A percentile compares a stretch with the other conserved stretches of the same genome.
Evolutionary conservation across 2,113 vertebrate species (phyloP).

Genomic region (Grammomys surdaster): DNA sequence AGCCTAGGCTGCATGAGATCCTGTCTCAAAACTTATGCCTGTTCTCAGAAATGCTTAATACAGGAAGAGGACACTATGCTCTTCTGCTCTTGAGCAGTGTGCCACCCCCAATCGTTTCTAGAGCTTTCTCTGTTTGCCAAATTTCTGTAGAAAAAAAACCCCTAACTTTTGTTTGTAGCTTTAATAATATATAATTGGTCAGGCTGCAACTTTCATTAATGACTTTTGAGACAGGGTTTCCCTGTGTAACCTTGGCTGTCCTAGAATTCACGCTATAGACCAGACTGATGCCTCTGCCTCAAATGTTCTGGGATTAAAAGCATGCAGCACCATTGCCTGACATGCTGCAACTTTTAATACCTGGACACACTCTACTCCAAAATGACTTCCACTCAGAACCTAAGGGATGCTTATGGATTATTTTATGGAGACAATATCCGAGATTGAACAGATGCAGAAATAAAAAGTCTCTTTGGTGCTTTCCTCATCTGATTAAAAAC

Average conservation of each 20-base stretch:
- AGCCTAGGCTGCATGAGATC: background rate
- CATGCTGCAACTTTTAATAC: background rate
- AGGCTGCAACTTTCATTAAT: background rate
- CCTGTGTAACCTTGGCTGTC: background rate
- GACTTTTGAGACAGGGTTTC: background rate
- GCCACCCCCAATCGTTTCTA: background rate
- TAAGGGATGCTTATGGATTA: background rate
- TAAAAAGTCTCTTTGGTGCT: background rate
- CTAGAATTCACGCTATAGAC: background rate
- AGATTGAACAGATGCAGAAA: slow-evolving; percentile 53
- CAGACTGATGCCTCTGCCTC: background rate
- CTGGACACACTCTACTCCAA: background rate
- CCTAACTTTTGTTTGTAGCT: background rate
- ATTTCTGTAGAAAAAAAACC: slow-evolving; percentile 4
- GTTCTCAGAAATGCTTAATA: background rate
- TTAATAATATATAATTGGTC: background rate
- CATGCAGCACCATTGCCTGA: background rate
- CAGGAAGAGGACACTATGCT: background rate
- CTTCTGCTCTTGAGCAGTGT: background rate
- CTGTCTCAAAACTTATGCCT: background rate
- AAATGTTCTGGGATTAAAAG: background rate
- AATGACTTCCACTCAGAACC: background rate
- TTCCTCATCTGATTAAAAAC: background rate
- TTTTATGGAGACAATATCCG: background rate
- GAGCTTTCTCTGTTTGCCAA: background rate